Evolutionary conservation across 2,888 invertebrate genomes (phyloP).

Genomic region (Desoria tigrina): DNA sequence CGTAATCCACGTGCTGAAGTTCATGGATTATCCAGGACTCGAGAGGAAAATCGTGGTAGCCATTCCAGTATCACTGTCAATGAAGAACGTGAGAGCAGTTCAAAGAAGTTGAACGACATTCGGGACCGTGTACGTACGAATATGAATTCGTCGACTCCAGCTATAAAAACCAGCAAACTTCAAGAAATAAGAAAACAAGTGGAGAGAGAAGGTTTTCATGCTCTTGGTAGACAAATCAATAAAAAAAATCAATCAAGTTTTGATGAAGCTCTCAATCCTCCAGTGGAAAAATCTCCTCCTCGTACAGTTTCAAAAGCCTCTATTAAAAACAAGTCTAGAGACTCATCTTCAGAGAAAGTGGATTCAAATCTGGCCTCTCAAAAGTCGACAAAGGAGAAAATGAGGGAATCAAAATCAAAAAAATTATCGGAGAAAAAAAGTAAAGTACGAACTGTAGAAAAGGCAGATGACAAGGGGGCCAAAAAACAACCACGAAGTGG

Average conservation of each 20-base stretch:
- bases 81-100: background rate
- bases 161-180: slow-evolving; percentile 8
- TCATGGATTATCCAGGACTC: background rate
- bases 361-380: background rate
- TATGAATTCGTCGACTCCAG: background rate
- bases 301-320: background rate
- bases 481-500: background rate
- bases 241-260: slow-evolving; percentile 32
- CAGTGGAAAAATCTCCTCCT: slow-evolving; percentile 5
- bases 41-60: background rate
- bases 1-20: background rate
- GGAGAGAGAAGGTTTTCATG: slow-evolving; percentile 36
- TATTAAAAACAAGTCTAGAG: slow-evolving; percentile 1
- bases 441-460: background rate
- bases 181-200: slow-evolving; percentile 40
- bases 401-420: background rate
- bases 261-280: slow-evolving; percentile 36
- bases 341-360: slow-evolving; percentile 21
- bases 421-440: background rate
- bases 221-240: slow-evolving; percentile 28
- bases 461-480: background rate
- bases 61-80: background rate
- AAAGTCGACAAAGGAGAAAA: slow-evolving; percentile 6
- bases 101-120: slow-evolving; percentile 10
- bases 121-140: slow-evolving; percentile 7